phyloP scores from a whole-genome alignment of 35 echinoderm and acorn worm species.

The Ptychodera flava region DNA sequence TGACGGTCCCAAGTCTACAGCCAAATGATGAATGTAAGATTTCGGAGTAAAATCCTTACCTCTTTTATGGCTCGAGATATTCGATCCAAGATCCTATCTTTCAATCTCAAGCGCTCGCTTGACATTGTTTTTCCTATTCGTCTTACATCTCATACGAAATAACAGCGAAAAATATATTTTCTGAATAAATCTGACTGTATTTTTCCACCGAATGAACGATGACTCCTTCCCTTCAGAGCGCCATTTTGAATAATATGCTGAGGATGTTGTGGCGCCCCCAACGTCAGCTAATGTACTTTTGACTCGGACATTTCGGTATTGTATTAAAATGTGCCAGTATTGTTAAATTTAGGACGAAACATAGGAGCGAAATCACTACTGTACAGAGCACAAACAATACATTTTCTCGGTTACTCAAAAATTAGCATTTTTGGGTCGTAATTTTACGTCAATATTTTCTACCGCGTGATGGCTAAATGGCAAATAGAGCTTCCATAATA shows the following conservation, averaged over 20 bases:
- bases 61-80: conserved; percentile 62
- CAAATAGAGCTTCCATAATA: too few species aligned
- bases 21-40: neutral
- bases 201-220: neutral
- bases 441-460: too few species aligned
- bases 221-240: neutral
- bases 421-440: too few species aligned
- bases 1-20: neutral
- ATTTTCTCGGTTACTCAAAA: too few species aligned
- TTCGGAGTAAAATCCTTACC: conserved; percentile 12
- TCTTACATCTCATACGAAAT: neutral
- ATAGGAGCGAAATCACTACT: too few species aligned
- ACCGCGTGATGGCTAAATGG: too few species aligned
- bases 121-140: conserved; percentile 20
- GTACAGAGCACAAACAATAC: too few species aligned
- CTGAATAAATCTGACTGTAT: neutral
- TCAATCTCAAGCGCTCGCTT: conserved; percentile 49
- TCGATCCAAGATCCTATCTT: conserved; percentile 64
- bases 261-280: too few species aligned
- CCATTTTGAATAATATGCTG: neutral
- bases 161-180: neutral
- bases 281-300: too few species aligned
- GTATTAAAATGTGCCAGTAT: too few species aligned
- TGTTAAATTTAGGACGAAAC: too few species aligned
- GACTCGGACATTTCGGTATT: too few species aligned